Percentiles rank a stretch among this genome's conserved stretches.
phyloP scores from a whole-genome alignment of 2,888 invertebrate species.

The Deilephila porcellus region DNA sequence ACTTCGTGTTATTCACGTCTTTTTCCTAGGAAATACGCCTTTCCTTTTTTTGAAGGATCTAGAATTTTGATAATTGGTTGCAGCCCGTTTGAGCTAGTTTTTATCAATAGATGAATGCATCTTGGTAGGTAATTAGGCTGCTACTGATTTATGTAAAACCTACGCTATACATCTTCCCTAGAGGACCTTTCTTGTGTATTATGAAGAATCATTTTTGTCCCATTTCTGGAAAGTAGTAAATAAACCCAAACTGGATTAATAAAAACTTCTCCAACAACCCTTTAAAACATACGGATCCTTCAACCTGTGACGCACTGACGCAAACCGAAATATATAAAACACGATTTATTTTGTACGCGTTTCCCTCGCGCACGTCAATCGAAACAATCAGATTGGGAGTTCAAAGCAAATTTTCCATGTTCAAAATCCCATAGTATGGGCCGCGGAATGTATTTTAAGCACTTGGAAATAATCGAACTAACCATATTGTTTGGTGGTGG shows the following conservation, averaged over 20 bases:
- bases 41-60: not conserved
- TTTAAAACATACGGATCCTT: constrained; percentile 24
- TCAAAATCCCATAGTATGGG: constrained; percentile 35
- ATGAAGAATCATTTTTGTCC: too few relatives aligned
- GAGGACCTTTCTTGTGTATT: too few relatives aligned
- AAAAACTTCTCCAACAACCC: not conserved
- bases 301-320: constrained; percentile 33
- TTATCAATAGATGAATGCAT: too few relatives aligned
- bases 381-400: constrained; percentile 29
- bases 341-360: constrained; percentile 25
- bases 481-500: constrained; percentile 49
- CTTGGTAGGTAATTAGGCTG: too few relatives aligned
- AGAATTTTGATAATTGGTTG: not conserved
- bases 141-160: too few relatives aligned
- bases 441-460: constrained; percentile 43
- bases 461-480: constrained; percentile 51
- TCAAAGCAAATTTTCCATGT: constrained; percentile 42
- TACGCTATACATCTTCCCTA: too few relatives aligned
- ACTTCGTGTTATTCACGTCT: not conserved
- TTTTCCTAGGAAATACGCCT: not conserved
- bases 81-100: too few relatives aligned
- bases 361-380: constrained; percentile 7
- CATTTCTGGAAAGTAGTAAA: not conserved
- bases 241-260: not conserved
- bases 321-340: constrained; percentile 17